A percentile compares a stretch with the other conserved stretches of the same genome.
These are phyloP conservation scores for Pelodytes ibericus DNA, from an alignment of 2,797 vertebrate species.

Conservation along the genomic window DNA sequence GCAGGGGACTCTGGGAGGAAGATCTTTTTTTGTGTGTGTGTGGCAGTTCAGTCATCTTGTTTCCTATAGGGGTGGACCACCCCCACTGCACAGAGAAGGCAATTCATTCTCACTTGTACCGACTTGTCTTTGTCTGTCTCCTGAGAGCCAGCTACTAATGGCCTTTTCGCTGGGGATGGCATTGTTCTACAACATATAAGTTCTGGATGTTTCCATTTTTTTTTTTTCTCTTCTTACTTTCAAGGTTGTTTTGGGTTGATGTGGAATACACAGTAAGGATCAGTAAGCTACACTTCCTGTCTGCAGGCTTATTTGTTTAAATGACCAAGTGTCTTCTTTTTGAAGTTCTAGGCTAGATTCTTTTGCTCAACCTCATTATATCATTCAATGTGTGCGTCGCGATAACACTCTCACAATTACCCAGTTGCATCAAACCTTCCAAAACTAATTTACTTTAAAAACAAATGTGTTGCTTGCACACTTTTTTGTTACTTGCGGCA, in stretches of 20 bases:
- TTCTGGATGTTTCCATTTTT: constrained; percentile 40
- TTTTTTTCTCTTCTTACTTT: constrained; percentile 27
- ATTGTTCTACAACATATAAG: constrained; percentile 52
- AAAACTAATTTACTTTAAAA: too few species aligned
- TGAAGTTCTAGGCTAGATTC: too few species aligned
- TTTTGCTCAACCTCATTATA: too few species aligned
- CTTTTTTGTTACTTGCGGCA: too few species aligned
- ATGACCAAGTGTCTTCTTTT: constrained; percentile 3
- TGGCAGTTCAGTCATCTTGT: constrained; percentile 30
- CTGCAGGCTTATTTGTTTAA: not conserved
- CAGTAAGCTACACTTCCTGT: not conserved
- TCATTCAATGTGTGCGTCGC: too few species aligned
- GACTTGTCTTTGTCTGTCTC: constrained; percentile 44
- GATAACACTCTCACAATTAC: too few species aligned
- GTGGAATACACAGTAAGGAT: constrained; percentile 2
- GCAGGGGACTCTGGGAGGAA: constrained; percentile 35
- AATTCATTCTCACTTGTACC: constrained; percentile 54
- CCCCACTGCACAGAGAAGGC: constrained; percentile 49
- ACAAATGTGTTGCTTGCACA: too few species aligned
- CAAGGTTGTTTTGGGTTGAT: constrained; percentile 52
- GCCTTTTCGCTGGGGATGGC: constrained; percentile 49
- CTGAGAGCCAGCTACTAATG: constrained; percentile 51
- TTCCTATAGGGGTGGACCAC: constrained; percentile 51
- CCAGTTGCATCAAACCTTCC: too few species aligned
- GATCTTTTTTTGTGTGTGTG: constrained; percentile 20